A percentile compares a stretch with the other conserved stretches of the same genome.
These are phyloP conservation scores for Percina caprodes DNA, from an alignment of 2,113 vertebrate genomes.

Conservation along the genomic window DNA sequence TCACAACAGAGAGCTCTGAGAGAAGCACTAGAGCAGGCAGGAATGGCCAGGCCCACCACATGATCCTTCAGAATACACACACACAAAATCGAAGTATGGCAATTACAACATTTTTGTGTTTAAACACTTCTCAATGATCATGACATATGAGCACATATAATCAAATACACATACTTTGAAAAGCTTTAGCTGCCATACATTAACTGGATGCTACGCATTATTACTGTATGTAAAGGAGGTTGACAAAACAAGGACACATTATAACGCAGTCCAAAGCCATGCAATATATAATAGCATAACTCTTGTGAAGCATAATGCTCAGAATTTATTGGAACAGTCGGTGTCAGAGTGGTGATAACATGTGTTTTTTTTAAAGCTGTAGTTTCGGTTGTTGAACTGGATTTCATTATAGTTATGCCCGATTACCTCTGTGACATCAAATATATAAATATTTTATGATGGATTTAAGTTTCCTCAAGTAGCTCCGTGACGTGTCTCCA, in stretches of 20 bases:
- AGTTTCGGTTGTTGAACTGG: neutral
- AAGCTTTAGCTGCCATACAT: neutral
- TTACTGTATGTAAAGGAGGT: neutral
- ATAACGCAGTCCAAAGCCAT: neutral
- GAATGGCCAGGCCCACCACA: conserved; percentile 77
- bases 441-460: neutral
- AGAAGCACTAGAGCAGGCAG: conserved; percentile 79
- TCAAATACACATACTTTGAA: neutral
- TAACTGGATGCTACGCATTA: neutral
- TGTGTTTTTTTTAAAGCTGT: neutral
- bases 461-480: neutral
- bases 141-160: neutral
- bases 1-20: conserved; percentile 76
- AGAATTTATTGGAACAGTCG: neutral
- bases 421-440: neutral
- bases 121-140: neutral
- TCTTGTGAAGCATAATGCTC: neutral
- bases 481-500: neutral
- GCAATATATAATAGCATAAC: neutral
- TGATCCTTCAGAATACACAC: conserved; percentile 59
- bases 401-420: neutral
- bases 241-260: neutral
- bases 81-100: neutral
- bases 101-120: neutral
- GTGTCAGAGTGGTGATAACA: neutral